phyloP scores from a whole-genome alignment of 2,113 vertebrate species.

The Rousettus leschenaultii region DNA sequence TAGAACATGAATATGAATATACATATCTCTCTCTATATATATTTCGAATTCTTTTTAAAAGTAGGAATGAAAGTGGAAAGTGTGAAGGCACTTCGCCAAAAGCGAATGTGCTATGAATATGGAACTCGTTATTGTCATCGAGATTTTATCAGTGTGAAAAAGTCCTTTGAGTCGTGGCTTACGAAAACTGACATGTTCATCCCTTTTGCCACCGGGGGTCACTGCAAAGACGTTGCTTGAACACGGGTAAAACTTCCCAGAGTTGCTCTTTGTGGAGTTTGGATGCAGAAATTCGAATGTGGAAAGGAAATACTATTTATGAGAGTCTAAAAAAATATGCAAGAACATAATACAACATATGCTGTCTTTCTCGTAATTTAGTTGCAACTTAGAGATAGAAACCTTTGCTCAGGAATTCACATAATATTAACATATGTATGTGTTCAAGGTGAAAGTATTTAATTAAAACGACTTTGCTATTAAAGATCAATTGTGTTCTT shows the following conservation, averaged over 20 bases:
- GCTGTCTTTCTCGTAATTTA: neutral
- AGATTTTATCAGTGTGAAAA: neutral
- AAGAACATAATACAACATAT: neutral
- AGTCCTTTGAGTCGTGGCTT: neutral
- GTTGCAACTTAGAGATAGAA: neutral
- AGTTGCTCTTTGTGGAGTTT: neutral
- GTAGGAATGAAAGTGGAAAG: neutral
- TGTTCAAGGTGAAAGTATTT: neutral
- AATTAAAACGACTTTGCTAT: neutral
- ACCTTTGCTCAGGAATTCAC: slow-evolving; percentile 34
- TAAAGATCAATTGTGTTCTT: slow-evolving; percentile 4
- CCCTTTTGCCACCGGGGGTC: slow-evolving; percentile 62
- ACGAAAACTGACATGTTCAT: neutral
- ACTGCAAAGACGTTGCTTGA: slow-evolving; percentile 37
- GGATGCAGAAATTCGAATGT: neutral
- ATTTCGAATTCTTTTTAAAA: neutral
- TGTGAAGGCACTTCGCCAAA: neutral
- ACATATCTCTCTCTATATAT: neutral
- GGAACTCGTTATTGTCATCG: neutral
- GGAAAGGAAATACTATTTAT: slow-evolving; percentile 6
- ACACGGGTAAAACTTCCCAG: neutral
- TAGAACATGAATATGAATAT: neutral
- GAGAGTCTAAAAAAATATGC: neutral
- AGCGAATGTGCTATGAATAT: neutral
- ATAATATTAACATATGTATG: neutral